phyloP scores from a whole-genome alignment of 2,888 invertebrate species.

The Lymantria dispar region DNA sequence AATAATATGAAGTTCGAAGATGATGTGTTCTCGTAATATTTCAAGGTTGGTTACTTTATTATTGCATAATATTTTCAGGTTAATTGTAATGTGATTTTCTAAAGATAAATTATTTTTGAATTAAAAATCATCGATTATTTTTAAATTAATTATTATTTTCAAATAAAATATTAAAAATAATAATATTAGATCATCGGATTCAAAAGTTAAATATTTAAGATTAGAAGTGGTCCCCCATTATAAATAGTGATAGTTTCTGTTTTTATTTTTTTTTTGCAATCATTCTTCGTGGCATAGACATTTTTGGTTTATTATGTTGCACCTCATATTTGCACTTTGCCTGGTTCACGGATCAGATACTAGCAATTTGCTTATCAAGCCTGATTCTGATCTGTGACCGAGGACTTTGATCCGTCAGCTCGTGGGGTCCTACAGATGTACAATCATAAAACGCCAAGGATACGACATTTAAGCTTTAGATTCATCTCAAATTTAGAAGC shows the following conservation, averaged over 20 bases:
- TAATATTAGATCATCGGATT: no score
- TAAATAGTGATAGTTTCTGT: slow-evolving; percentile 23
- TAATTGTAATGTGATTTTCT: background rate
- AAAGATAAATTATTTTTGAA: no score
- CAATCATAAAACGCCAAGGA: slow-evolving; percentile 45
- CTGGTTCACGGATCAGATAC: slow-evolving; percentile 14
- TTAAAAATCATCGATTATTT: no score
- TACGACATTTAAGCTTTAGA: slow-evolving; percentile 43
- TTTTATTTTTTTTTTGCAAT: slow-evolving; percentile 42
- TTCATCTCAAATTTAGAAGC: slow-evolving; percentile 39
- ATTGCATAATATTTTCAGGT: background rate
- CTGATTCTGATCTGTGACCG: slow-evolving; percentile 9
- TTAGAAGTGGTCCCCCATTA: slow-evolving; percentile 6
- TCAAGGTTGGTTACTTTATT: background rate
- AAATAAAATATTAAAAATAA: no score
- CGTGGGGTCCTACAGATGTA: slow-evolving; percentile 37
- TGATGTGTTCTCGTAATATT: background rate
- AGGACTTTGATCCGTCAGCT: slow-evolving; percentile 16
- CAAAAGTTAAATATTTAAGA: background rate
- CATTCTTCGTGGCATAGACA: slow-evolving; percentile 43
- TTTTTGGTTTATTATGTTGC: slow-evolving; percentile 55
- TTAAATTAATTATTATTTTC: no score
- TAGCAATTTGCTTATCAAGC: background rate
- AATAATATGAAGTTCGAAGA: background rate
- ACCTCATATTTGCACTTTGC: slow-evolving; percentile 58